Percentiles rank a stretch among this genome's conserved stretches.
Conservation (phyloP, 2,797 vertebrate genomes). For the Phoebastria nigripes region DNA sequence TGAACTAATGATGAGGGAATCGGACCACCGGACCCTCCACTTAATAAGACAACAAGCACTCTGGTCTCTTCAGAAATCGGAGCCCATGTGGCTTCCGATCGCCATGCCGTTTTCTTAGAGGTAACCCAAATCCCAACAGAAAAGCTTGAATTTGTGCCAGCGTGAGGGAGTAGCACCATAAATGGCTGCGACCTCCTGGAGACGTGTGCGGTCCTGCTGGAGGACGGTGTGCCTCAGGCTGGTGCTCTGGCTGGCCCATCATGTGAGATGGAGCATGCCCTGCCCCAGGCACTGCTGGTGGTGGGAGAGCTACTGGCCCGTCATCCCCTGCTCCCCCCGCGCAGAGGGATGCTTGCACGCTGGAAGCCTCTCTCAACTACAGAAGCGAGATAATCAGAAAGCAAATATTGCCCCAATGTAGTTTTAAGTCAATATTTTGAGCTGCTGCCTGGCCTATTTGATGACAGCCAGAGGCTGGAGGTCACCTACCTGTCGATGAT, state of each 20-base stretch:
- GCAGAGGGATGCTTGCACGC: neutral
- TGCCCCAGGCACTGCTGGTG: neutral
- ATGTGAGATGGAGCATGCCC: rapidly evolving
- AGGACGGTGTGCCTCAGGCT: neutral
- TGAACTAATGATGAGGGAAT: neutral
- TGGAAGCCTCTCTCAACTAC: neutral
- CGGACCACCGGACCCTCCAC: neutral
- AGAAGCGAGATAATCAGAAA: neutral
- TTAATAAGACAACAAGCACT: neutral
- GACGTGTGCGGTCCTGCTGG: neutral
- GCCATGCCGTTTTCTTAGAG: neutral
- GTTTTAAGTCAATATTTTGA: slow-evolving; percentile 42
- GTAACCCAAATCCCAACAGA: neutral
- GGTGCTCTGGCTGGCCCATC: neutral
- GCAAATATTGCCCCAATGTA: neutral
- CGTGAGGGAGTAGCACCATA: rapidly evolving
- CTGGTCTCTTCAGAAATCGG: neutral
- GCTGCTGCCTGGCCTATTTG: neutral
- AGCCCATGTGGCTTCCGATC: neutral
- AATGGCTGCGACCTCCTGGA: neutral
- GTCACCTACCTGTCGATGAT: slow-evolving; percentile 37
- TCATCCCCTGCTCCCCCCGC: neutral
- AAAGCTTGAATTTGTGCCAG: neutral
- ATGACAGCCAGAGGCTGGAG: neutral
- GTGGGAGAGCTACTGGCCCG: neutral